These are phyloP conservation scores for Marronus borbonicus DNA, from an alignment of 2,888 invertebrate genomes.

Conservation along the genomic window DNA sequence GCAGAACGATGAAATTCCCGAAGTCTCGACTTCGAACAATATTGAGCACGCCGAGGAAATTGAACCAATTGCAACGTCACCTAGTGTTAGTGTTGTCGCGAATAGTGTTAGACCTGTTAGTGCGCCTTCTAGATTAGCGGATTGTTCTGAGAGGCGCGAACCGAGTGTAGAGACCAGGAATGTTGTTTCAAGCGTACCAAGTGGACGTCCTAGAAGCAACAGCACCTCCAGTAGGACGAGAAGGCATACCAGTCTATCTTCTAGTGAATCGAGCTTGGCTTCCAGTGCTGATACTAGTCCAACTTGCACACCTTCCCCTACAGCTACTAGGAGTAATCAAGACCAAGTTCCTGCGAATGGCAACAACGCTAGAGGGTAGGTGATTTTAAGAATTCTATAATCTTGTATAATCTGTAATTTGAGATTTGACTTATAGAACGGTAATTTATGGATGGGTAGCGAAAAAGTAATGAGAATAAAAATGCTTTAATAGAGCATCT, in stretches of 20 bases:
- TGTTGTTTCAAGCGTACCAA: slow-evolving; percentile 61
- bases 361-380: slow-evolving; percentile 51
- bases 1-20: slow-evolving; percentile 29
- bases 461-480: neutral
- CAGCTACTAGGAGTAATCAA: slow-evolving; percentile 55
- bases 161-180: slow-evolving; percentile 62
- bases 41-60: neutral
- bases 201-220: slow-evolving; percentile 64
- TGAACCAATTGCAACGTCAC: slow-evolving; percentile 1
- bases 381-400: neutral
- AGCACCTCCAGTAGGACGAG: slow-evolving; percentile 66
- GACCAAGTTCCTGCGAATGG: slow-evolving; percentile 58
- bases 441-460: neutral
- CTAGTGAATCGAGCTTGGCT: slow-evolving; percentile 67
- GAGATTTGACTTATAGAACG: neutral
- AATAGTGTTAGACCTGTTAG: slow-evolving; percentile 64
- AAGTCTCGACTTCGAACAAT: slow-evolving; percentile 19
- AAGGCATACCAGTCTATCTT: slow-evolving; percentile 67
- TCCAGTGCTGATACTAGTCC: slow-evolving; percentile 67
- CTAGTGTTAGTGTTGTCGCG: slow-evolving; percentile 25
- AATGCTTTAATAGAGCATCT: neutral
- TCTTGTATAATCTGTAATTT: no score
- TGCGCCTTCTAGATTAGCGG: slow-evolving; percentile 64
- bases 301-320: slow-evolving; percentile 63
- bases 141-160: slow-evolving; percentile 51